Conservation (phyloP, 2,888 invertebrate genomes). For the Portevinia maculata region DNA sequence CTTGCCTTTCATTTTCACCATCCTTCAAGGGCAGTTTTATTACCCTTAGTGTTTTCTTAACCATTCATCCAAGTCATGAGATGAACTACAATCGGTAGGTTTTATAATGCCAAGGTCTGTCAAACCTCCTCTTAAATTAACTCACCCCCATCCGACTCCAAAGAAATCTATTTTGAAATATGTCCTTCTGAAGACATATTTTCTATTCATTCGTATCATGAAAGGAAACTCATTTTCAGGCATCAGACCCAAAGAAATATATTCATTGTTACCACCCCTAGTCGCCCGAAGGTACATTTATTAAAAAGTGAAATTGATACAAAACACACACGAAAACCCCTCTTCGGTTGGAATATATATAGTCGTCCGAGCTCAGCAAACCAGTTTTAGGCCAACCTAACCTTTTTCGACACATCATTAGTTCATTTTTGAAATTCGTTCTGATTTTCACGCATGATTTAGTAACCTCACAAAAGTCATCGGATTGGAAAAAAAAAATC, state of each 20-base stretch:
- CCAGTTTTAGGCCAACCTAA: too few species aligned
- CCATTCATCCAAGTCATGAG: constrained; percentile 16
- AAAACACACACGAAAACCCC: constrained; percentile 8
- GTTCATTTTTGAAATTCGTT: constrained; percentile 53
- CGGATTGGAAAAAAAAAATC: constrained; percentile 42
- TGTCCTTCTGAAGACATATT: constrained; percentile 11
- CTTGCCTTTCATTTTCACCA: constrained; percentile 9
- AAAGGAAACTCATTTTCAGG: constrained; percentile 50
- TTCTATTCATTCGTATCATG: constrained; percentile 3
- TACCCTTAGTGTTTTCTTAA: constrained; percentile 14
- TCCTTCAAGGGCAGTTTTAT: constrained; percentile 17
- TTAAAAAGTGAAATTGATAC: constrained; percentile 37
- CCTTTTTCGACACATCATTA: constrained; percentile 48
- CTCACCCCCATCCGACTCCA: constrained; percentile 1
- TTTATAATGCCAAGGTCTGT: constrained; percentile 17
- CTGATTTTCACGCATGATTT: constrained; percentile 70
- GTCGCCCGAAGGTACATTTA: neutral
- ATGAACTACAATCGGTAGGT: constrained; percentile 15
- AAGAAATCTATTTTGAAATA: constrained; percentile 31
- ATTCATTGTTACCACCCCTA: constrained; percentile 27
- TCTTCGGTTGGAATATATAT: constrained; percentile 8
- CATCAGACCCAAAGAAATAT: constrained; percentile 19
- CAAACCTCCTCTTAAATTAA: constrained; percentile 16
- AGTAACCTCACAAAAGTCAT: constrained; percentile 42
- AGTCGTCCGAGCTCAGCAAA: neutral